Percentiles rank a stretch among this genome's conserved stretches.
phyloP scores from a whole-genome alignment of 1,140 invertebrate genomes.

The Coptotermes formosanus region DNA sequence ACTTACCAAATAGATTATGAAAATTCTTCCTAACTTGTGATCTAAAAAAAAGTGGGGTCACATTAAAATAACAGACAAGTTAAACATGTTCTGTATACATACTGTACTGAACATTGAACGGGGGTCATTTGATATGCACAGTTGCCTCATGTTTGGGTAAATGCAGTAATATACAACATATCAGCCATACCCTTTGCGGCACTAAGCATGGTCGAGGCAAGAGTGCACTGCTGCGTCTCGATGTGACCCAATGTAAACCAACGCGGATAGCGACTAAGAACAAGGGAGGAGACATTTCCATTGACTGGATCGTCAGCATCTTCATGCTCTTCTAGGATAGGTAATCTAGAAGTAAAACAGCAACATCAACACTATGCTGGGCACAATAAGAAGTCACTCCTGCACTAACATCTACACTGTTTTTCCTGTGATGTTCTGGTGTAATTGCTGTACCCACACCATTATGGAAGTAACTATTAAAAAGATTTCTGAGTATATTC shows the following conservation, averaged over 20 bases:
- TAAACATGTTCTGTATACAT: neutral
- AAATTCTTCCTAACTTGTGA: no score
- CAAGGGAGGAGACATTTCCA: slow-evolving; percentile 47
- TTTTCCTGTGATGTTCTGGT: no score
- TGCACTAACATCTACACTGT: no score
- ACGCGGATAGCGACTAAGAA: slow-evolving; percentile 59
- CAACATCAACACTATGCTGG: neutral
- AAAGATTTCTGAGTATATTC: no score
- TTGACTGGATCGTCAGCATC: slow-evolving; percentile 54
- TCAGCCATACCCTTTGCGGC: slow-evolving; percentile 25
- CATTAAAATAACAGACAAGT: no score
- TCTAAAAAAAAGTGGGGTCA: no score
- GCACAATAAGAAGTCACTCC: neutral
- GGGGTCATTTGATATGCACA: slow-evolving; percentile 11
- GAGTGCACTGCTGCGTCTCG: slow-evolving; percentile 77
- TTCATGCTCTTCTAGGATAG: slow-evolving; percentile 75
- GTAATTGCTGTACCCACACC: no score
- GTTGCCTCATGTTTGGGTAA: neutral
- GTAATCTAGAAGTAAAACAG: slow-evolving; percentile 49
- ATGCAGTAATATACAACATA: no score
- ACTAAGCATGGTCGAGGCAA: slow-evolving; percentile 76
- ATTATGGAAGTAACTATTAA: no score
- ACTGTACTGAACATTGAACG: neutral
- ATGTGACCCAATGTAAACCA: slow-evolving; percentile 75
- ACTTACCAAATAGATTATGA: no score